Conservation (phyloP, 2,888 invertebrate species). For the Drymonia ruficornis region DNA sequence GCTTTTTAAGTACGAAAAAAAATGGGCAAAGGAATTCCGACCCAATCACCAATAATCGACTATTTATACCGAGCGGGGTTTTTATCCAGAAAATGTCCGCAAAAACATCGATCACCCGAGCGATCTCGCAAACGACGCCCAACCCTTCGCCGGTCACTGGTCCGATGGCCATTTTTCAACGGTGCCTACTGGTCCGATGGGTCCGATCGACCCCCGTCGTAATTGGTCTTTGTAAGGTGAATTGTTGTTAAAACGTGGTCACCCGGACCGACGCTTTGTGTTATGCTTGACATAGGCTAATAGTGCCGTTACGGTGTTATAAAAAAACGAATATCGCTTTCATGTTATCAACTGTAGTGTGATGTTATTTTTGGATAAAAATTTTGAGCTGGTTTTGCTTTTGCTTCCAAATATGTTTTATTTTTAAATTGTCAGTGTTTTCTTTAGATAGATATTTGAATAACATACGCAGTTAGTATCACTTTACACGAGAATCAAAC, state of each 20-base stretch:
- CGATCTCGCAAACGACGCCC: conserved; percentile 31
- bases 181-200: conserved; percentile 37
- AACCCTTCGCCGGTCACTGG: conserved; percentile 28
- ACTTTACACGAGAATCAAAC: too few species aligned
- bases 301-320: conserved; percentile 35
- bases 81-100: conserved; percentile 30
- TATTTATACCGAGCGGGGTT: conserved; percentile 22
- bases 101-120: conserved; percentile 38
- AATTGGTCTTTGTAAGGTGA: conserved; percentile 52
- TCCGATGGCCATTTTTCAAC: conserved; percentile 44
- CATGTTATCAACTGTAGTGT: conserved; percentile 13
- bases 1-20: not conserved
- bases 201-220: conserved; percentile 46
- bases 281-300: conserved; percentile 35
- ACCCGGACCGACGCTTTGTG: conserved; percentile 36
- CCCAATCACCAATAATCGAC: conserved; percentile 22
- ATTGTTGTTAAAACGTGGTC: conserved; percentile 51
- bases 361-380: not conserved
- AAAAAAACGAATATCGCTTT: conserved; percentile 31
- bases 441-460: too few species aligned
- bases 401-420: too few species aligned
- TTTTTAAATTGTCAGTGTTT: too few species aligned
- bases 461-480: too few species aligned
- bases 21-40: conserved; percentile 11
- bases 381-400: too few species aligned